Evolutionary conservation across 2,888 invertebrate genomes (phyloP).

Genomic region (Atherix ibis): DNA sequence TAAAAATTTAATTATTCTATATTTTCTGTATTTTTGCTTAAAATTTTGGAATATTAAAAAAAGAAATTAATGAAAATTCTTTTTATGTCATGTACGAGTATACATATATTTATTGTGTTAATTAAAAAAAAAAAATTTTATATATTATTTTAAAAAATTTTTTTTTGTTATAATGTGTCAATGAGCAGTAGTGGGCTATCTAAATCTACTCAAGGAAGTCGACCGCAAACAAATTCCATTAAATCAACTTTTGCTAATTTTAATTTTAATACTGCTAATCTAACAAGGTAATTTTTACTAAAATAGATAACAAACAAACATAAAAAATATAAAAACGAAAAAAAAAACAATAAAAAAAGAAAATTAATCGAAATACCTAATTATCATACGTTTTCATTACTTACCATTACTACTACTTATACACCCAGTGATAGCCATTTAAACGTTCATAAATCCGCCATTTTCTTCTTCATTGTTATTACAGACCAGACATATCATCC

Average conservation of each 20-base stretch:
- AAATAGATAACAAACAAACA: background rate
- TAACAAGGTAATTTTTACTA: constrained; percentile 12
- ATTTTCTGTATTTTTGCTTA: too few species aligned
- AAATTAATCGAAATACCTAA: too few species aligned
- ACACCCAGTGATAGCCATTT: too few species aligned
- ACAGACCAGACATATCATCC: constrained; percentile 10
- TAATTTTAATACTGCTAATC: constrained; percentile 21
- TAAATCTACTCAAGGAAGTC: constrained; percentile 27
- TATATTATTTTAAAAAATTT: background rate
- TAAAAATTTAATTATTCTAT: too few species aligned
- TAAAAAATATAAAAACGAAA: background rate
- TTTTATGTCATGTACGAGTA: too few species aligned
- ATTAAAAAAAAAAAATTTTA: background rate
- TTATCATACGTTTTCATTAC: too few species aligned
- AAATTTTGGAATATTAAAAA: too few species aligned
- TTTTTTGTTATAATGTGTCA: constrained; percentile 1
- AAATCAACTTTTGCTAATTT: constrained; percentile 30
- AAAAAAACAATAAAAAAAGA: too few species aligned
- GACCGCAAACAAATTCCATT: constrained; percentile 29
- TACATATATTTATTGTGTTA: constrained; percentile 2
- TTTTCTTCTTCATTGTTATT: constrained; percentile 1
- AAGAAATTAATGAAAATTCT: too few species aligned
- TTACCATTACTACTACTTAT: too few species aligned
- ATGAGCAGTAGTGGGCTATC: constrained; percentile 28
- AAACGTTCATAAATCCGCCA: too few species aligned